Percentiles rank a stretch among this genome's conserved stretches.
Conservation (phyloP, 1,140 invertebrate genomes). For the Oryzaephilus surinamensis region DNA sequence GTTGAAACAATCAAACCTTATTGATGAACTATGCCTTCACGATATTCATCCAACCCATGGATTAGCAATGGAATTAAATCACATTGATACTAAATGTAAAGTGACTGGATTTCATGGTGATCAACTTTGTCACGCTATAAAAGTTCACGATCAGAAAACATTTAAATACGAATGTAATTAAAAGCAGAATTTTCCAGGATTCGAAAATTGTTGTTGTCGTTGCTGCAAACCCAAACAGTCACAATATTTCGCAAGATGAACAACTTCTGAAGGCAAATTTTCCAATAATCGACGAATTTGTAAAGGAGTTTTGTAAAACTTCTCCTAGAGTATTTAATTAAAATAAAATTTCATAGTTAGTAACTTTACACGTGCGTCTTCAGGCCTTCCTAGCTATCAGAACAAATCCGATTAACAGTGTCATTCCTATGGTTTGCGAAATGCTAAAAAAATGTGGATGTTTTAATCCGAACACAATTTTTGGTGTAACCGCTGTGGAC, state of each 20-base stretch:
- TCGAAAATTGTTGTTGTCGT: slow-evolving; percentile 44
- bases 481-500: slow-evolving; percentile 71
- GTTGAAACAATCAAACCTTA: slow-evolving; percentile 46
- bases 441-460: slow-evolving; percentile 45
- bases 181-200: slow-evolving; percentile 35
- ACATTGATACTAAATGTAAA: slow-evolving; percentile 52
- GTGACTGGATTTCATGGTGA: too few relatives aligned
- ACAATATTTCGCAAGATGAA: slow-evolving; percentile 31
- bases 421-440: slow-evolving; percentile 48
- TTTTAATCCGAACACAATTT: slow-evolving; percentile 58
- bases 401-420: slow-evolving; percentile 46
- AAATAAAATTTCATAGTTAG: slow-evolving; percentile 1
- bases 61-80: slow-evolving; percentile 46
- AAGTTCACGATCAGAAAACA: too few relatives aligned
- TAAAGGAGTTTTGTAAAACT: slow-evolving; percentile 38
- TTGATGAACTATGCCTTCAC: slow-evolving; percentile 50
- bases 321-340: slow-evolving; percentile 41
- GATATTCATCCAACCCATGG: slow-evolving; percentile 40
- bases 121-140: too few relatives aligned
- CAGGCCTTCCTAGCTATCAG: slow-evolving; percentile 47
- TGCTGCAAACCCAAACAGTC: slow-evolving; percentile 17
- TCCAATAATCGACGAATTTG: slow-evolving; percentile 37
- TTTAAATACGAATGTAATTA: too few relatives aligned
- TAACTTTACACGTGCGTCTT: slow-evolving; percentile 8
- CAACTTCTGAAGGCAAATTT: slow-evolving; percentile 40